Conservation (phyloP, 2,888 invertebrate species). For the Boloria euphrosyne region DNA sequence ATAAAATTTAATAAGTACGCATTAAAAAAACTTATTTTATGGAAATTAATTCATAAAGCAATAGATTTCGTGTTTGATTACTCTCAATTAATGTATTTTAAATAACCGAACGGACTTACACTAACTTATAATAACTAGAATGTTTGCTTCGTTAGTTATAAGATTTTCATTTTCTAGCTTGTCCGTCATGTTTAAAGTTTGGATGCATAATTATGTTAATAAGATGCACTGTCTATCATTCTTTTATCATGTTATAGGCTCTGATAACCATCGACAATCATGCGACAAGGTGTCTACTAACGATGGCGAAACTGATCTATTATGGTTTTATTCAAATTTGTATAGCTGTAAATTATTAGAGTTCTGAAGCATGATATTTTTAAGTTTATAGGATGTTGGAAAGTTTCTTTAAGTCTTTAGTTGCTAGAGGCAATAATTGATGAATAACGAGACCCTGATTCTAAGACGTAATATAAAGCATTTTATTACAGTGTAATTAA, state of each 20-base stretch:
- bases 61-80: conserved; percentile 8
- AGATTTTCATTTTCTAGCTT: conserved; percentile 33
- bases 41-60: conserved; percentile 9
- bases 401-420: background rate
- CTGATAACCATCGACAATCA: conserved; percentile 36
- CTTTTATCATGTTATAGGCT: conserved; percentile 44
- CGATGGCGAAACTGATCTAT: conserved; percentile 34
- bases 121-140: conserved; percentile 4
- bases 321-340: conserved; percentile 25
- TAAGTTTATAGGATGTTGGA: background rate
- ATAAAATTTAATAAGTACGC: conserved; percentile 15
- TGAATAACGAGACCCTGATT: no score
- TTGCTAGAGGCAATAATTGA: no score
- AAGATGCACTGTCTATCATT: conserved; percentile 40
- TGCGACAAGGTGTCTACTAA: conserved; percentile 38
- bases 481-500: no score
- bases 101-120: conserved; percentile 12
- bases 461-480: no score
- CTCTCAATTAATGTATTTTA: background rate
- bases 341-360: conserved; percentile 25
- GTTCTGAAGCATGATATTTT: conserved; percentile 4
- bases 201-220: conserved; percentile 42
- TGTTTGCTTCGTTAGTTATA: conserved; percentile 27
- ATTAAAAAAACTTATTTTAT: conserved; percentile 13
- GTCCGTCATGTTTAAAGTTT: conserved; percentile 39